phyloP scores from a whole-genome alignment of 2,113 vertebrate species.

The Neotragus pygmaeus region DNA sequence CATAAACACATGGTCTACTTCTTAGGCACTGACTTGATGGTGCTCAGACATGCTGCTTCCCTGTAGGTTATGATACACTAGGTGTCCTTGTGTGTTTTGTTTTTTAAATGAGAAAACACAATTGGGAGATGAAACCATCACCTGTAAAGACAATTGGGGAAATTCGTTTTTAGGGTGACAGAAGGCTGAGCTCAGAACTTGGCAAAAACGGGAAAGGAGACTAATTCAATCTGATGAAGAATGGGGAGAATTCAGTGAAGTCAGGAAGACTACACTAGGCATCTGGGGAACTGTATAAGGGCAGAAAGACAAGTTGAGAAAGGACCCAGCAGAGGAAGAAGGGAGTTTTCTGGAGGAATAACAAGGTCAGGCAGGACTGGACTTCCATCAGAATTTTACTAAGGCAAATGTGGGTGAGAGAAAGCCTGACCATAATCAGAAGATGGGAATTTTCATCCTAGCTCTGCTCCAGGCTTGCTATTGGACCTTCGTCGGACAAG shows the following conservation, averaged over 20 bases:
- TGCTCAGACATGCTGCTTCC: not conserved
- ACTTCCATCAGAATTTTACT: not conserved
- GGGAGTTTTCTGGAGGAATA: not conserved
- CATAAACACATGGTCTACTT: not conserved
- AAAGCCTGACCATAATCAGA: not conserved
- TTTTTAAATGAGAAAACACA: not conserved
- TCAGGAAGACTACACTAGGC: accelerated
- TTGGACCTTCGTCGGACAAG: not conserved
- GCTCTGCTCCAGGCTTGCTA: not conserved
- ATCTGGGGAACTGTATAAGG: not conserved
- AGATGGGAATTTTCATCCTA: not conserved
- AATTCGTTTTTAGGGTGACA: not conserved
- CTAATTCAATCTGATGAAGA: not conserved
- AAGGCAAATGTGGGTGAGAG: not conserved
- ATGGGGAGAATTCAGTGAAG: not conserved
- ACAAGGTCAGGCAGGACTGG: not conserved
- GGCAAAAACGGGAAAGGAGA: not conserved
- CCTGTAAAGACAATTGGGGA: not conserved
- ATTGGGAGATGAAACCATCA: not conserved
- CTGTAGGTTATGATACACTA: not conserved
- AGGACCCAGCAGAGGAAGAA: not conserved
- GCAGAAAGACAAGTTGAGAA: not conserved
- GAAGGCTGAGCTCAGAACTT: not conserved
- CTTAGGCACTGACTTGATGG: not conserved
- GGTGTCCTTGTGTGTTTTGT: not conserved